A percentile compares a stretch with the other conserved stretches of the same genome.
Conservation (phyloP, 2,113 vertebrate species). For the Festucalex cinctus region DNA sequence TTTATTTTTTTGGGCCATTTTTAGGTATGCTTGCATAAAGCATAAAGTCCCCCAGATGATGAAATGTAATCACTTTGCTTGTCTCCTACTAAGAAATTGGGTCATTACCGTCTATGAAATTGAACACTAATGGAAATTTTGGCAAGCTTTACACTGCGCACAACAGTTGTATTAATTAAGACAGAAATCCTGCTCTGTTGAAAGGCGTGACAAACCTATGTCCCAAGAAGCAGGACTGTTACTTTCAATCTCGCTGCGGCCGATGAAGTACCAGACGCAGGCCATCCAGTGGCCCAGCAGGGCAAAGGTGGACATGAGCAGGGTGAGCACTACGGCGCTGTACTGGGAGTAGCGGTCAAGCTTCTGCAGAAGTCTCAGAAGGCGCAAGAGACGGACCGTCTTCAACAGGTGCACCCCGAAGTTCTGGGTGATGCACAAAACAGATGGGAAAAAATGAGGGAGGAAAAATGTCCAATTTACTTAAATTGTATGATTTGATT, state of each 20-base stretch:
- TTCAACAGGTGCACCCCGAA: constrained; percentile 81
- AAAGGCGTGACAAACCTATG: constrained; percentile 62
- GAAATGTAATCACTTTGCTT: neutral
- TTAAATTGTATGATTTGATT: neutral
- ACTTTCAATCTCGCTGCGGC: constrained; percentile 76
- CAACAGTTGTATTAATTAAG: neutral
- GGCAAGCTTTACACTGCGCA: neutral
- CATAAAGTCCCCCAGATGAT: neutral
- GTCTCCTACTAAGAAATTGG: neutral
- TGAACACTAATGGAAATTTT: neutral
- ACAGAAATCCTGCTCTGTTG: neutral
- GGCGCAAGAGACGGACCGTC: constrained; percentile 77
- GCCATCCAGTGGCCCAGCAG: constrained; percentile 82
- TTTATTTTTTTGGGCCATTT: neutral
- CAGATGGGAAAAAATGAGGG: neutral
- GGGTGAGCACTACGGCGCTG: constrained; percentile 78
- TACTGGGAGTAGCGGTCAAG: constrained; percentile 82
- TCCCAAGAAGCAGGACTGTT: constrained; percentile 73
- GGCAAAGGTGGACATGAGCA: constrained; percentile 82
- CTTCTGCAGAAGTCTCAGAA: constrained; percentile 79
- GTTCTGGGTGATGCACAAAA: constrained; percentile 57
- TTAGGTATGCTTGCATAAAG: neutral
- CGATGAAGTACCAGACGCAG: constrained; percentile 81
- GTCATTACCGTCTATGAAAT: neutral
- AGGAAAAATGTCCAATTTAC: neutral